Evolutionary conservation across 2,113 vertebrate genomes (phyloP).

Genomic region (Acanthochromis polyacanthus): DNA sequence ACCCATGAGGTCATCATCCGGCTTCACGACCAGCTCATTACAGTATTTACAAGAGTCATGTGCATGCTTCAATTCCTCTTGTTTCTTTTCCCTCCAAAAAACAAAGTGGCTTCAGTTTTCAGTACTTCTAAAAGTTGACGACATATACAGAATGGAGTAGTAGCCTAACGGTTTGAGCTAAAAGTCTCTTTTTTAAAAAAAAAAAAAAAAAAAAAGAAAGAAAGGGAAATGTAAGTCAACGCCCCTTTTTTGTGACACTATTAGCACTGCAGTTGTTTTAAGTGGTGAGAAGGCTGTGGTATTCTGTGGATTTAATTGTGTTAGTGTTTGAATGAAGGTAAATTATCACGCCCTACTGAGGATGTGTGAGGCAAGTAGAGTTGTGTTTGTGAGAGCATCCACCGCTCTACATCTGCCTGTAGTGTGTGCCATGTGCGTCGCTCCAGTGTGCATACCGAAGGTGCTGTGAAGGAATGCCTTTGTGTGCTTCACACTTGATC

Average conservation of each 20-base stretch:
- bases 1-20: constrained; percentile 46
- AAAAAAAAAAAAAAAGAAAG: neutral
- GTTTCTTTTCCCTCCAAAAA: constrained; percentile 54
- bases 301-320: neutral
- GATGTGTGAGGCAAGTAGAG: constrained; percentile 7
- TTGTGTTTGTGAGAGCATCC: neutral
- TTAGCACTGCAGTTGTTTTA: constrained; percentile 24
- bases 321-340: constrained; percentile 47
- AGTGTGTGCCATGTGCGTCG: constrained; percentile 37
- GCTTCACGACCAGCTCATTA: constrained; percentile 55
- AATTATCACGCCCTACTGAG: constrained; percentile 12
- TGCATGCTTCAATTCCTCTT: constrained; percentile 72
- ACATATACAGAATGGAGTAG: constrained; percentile 53
- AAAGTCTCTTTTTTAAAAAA: constrained; percentile 39
- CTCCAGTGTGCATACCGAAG: constrained; percentile 20
- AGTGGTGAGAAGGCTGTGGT: constrained; percentile 25
- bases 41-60: constrained; percentile 77
- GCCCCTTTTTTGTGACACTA: constrained; percentile 9
- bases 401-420: constrained; percentile 20
- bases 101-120: constrained; percentile 80
- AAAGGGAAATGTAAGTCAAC: neutral
- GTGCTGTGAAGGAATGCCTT: constrained; percentile 17
- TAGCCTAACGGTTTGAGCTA: constrained; percentile 37
- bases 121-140: constrained; percentile 70
- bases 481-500: constrained; percentile 43